These are phyloP conservation scores for rat (Rattus norvegicus) DNA, from an alignment of 2,113 vertebrate species.

Conservation along the genomic window DNA sequence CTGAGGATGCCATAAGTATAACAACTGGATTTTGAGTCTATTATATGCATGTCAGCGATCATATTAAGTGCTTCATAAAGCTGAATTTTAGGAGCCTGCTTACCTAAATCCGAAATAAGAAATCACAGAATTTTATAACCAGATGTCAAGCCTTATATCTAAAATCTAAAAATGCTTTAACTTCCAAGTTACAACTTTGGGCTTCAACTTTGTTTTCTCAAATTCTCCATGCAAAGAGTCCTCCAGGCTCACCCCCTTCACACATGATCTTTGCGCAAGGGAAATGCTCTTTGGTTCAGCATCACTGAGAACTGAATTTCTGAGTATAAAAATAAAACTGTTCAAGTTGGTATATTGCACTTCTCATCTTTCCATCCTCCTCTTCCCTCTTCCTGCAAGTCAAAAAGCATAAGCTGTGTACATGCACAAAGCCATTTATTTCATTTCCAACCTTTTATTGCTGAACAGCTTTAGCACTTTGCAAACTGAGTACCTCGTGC, in stretches of 20 bases:
- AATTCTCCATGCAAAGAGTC: background rate
- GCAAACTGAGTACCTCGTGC: background rate
- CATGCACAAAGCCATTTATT: background rate
- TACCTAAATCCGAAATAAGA: background rate
- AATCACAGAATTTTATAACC: background rate
- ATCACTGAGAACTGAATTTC: background rate
- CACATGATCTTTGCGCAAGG: background rate
- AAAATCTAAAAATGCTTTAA: background rate
- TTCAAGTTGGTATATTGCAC: background rate
- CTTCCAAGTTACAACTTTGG: background rate
- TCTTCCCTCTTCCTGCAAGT: background rate
- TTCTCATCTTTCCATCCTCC: background rate
- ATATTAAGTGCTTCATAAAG: background rate
- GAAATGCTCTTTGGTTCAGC: background rate
- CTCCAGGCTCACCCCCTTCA: background rate
- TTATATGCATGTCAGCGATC: background rate
- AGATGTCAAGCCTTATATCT: background rate
- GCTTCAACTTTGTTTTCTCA: constrained; percentile 22
- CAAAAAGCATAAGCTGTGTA: background rate
- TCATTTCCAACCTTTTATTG: background rate
- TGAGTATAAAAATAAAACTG: background rate
- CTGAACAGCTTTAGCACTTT: background rate
- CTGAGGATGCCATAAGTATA: background rate
- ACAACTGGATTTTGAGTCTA: background rate
- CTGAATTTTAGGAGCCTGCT: background rate